phyloP scores from a whole-genome alignment of 2,888 invertebrate genomes.

The Anoplius nigerrimus region DNA sequence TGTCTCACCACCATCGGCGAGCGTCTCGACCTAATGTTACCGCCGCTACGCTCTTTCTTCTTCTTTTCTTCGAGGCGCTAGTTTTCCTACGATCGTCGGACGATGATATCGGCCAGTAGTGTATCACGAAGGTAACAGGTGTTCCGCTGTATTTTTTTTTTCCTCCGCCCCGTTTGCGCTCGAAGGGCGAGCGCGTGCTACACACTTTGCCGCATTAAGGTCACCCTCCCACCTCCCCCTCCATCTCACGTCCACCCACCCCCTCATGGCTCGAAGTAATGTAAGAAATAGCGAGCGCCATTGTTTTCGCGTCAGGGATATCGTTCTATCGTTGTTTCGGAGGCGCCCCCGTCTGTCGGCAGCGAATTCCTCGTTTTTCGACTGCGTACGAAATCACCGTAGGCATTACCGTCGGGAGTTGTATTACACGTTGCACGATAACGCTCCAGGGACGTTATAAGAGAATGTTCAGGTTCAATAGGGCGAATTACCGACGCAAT shows the following conservation, averaged over 20 bases:
- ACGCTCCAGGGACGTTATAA: neutral
- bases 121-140: conserved; percentile 6
- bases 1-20: neutral
- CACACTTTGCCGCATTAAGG: too few species aligned
- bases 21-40: neutral
- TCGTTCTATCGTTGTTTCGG: neutral
- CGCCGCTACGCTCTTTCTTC: too few species aligned
- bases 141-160: conserved; percentile 2
- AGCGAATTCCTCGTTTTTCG: neutral
- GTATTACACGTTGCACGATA: neutral
- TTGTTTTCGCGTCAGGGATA: neutral
- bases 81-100: neutral
- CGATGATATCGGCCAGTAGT: neutral
- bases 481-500: neutral
- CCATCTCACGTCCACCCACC: too few species aligned
- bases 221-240: too few species aligned
- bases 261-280: neutral
- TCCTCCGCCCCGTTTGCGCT: neutral
- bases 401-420: neutral
- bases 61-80: neutral
- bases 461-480: neutral
- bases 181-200: too few species aligned
- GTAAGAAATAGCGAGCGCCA: neutral
- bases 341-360: neutral
- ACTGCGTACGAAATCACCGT: neutral